These are phyloP conservation scores for Aurelia coerulea DNA, from an alignment of 30 jellyfish, hydroid and myxozoan species.

Conservation along the genomic window DNA sequence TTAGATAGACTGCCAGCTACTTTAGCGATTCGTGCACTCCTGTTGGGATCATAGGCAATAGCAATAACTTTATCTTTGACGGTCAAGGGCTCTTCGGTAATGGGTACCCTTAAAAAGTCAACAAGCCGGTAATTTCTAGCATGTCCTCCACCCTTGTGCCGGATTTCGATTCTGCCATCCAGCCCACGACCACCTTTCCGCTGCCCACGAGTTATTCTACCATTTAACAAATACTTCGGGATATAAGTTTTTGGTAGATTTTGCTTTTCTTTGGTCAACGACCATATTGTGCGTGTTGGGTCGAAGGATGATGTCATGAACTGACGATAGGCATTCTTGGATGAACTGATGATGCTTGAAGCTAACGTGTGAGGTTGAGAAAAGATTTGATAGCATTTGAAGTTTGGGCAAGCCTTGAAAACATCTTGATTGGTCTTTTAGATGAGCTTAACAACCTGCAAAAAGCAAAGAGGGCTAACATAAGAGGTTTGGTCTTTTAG, in stretches of 20 bases:
- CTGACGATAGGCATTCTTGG: constrained; percentile 15
- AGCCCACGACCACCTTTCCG: constrained; percentile 90
- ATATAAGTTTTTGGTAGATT: constrained; percentile 63
- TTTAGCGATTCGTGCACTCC: constrained; percentile 91
- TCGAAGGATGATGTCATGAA: constrained; percentile 46
- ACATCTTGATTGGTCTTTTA: too few species aligned
- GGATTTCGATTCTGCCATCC: constrained; percentile 82
- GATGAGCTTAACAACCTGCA: too few species aligned
- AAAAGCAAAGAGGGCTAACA: too few species aligned
- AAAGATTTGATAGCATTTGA: too few species aligned
- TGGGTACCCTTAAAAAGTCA: constrained; percentile 88
- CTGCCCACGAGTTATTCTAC: constrained; percentile 73
- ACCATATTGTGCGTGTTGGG: constrained; percentile 89
- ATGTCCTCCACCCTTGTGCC: constrained; percentile 98
- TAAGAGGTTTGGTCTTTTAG: too few species aligned
- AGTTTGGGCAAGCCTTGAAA: too few species aligned
- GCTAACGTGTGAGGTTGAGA: too few species aligned
- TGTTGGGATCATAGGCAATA: constrained; percentile 96
- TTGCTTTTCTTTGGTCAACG: constrained; percentile 68
- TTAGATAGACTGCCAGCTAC: constrained; percentile 91
- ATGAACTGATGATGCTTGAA: too few species aligned
- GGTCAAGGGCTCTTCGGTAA: constrained; percentile 46
- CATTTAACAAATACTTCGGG: constrained; percentile 86
- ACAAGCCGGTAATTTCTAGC: constrained; percentile 79
- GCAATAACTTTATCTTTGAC: constrained; percentile 78